Evolutionary conservation across 2,888 invertebrate genomes (phyloP).

Genomic region (Volucella inflata): DNA sequence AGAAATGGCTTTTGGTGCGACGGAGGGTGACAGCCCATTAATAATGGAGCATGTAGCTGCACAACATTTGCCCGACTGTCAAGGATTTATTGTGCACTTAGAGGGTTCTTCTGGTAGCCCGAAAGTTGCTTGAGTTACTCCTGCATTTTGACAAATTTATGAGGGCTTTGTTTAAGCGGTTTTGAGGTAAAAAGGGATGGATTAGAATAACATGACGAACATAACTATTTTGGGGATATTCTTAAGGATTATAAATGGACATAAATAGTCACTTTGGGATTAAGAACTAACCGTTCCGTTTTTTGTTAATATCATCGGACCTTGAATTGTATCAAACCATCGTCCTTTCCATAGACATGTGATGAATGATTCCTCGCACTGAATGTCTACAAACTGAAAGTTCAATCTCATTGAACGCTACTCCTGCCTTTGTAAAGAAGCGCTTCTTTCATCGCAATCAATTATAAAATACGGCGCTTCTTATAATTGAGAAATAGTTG

Average conservation of each 20-base stretch:
- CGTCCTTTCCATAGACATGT: no score
- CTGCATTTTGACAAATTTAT: constrained; percentile 8
- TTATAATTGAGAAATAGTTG: no score
- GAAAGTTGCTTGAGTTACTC: constrained; percentile 1
- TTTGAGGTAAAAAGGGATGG: constrained; percentile 8
- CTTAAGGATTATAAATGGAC: constrained; percentile 37
- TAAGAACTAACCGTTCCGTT: no score
- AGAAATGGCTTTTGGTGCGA: constrained; percentile 66
- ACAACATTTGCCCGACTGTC: constrained; percentile 64
- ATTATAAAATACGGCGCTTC: no score
- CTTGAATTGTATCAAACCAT: no score
- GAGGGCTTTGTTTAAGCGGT: constrained; percentile 34
- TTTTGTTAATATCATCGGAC: no score
- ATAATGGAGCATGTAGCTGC: constrained; percentile 64
- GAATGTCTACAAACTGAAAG: no score
- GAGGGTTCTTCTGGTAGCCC: constrained; percentile 10
- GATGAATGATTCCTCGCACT: no score
- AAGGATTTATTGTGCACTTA: constrained; percentile 72
- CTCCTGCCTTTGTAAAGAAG: no score
- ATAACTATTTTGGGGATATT: constrained; percentile 26
- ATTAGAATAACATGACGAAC: background rate
- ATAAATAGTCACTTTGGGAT: no score
- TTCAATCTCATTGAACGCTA: no score
- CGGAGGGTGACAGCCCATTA: constrained; percentile 71
- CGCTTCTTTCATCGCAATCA: no score